A percentile compares a stretch with the other conserved stretches of the same genome.
These are phyloP conservation scores for Ctenicera cuprea DNA, from an alignment of 2,888 invertebrate species.

Conservation along the genomic window DNA sequence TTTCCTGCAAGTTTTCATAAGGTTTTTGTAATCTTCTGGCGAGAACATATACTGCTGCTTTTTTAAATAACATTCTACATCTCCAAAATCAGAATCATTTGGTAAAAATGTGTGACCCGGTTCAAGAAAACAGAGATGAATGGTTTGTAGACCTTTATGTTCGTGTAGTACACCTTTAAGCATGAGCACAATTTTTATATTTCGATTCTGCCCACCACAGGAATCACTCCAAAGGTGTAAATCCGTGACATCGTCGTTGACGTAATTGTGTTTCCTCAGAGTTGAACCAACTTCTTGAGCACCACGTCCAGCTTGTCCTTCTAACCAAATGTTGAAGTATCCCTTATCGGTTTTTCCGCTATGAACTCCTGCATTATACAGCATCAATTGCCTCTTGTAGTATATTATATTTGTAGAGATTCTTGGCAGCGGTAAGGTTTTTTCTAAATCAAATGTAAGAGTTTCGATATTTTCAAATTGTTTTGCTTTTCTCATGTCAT, in stretches of 20 bases:
- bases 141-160: no score
- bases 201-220: conserved; percentile 56
- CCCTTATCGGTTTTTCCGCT: conserved; percentile 31
- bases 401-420: conserved; percentile 58
- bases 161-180: conserved; percentile 9
- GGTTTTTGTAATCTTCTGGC: no score
- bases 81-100: no score
- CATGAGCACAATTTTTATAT: conserved; percentile 56
- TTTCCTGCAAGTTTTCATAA: no score
- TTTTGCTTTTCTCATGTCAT: no score
- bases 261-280: conserved; percentile 49
- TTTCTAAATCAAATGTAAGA: conserved; percentile 45
- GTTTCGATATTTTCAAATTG: no score
- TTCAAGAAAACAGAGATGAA: no score
- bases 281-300: conserved; percentile 59
- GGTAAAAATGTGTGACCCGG: no score
- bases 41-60: no score
- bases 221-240: conserved; percentile 56
- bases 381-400: conserved; percentile 60
- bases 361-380: conserved; percentile 59
- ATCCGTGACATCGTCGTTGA: conserved; percentile 37
- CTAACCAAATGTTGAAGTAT: conserved; percentile 56
- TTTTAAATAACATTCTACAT: no score
- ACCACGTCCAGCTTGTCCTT: conserved; percentile 58
- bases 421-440: conserved; percentile 58